A percentile compares a stretch with the other conserved stretches of the same genome.
phyloP scores from a whole-genome alignment of 2,888 invertebrate genomes.

The Phrixothrix hirtus region DNA sequence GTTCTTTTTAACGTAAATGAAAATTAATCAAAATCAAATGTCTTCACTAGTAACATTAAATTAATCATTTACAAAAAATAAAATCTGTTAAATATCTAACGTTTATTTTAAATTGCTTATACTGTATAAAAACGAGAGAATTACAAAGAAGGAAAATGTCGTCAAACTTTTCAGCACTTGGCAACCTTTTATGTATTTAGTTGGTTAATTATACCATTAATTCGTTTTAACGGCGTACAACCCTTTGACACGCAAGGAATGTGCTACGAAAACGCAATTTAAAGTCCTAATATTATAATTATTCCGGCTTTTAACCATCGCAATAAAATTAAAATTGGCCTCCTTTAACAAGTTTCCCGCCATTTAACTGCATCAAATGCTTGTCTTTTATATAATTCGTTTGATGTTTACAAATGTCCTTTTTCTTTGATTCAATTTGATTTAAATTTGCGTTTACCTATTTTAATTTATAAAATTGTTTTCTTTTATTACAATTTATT shows the following conservation, averaged over 20 bases:
- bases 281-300: constrained; percentile 50
- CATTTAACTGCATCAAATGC: constrained; percentile 42
- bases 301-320: constrained; percentile 50
- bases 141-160: constrained; percentile 10
- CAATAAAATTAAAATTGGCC: constrained; percentile 52
- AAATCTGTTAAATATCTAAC: too few relatives aligned
- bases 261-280: constrained; percentile 43
- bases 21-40: too few relatives aligned
- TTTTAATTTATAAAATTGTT: too few relatives aligned
- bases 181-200: constrained; percentile 26
- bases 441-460: background rate
- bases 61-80: too few relatives aligned
- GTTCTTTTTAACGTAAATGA: too few relatives aligned
- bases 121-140: constrained; percentile 9
- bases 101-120: background rate
- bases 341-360: constrained; percentile 42
- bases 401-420: constrained; percentile 38
- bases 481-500: too few relatives aligned
- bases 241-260: constrained; percentile 45
- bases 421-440: constrained; percentile 12
- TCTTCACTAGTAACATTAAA: too few relatives aligned
- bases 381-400: constrained; percentile 36
- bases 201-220: constrained; percentile 40
- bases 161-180: constrained; percentile 25
- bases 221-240: constrained; percentile 37